A percentile compares a stretch with the other conserved stretches of the same genome.
Conservation (phyloP, 2,113 vertebrate genomes). For the Myiopsitta monachus region DNA sequence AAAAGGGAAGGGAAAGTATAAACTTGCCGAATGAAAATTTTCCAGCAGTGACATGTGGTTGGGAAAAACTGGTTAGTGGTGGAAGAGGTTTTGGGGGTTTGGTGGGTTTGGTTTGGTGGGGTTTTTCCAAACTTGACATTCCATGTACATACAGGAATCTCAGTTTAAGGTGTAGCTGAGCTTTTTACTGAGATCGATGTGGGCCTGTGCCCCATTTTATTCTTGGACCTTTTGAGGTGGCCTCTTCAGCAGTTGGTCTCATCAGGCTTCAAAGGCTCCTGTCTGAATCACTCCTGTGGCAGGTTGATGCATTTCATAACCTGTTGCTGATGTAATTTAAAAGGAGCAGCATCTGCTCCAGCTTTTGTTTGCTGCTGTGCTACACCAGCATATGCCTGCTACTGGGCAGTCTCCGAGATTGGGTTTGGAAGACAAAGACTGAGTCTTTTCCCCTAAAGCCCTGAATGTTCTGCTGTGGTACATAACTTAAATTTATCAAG, state of each 20-base stretch:
- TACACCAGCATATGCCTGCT: not conserved
- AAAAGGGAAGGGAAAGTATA: not conserved
- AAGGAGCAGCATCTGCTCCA: not conserved
- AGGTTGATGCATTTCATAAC: not conserved
- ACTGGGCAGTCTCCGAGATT: not conserved
- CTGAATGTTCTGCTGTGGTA: slow-evolving; percentile 23
- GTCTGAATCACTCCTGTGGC: not conserved
- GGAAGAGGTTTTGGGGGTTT: not conserved
- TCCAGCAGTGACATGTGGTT: not conserved
- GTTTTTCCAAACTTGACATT: not conserved
- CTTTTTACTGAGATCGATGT: no score
- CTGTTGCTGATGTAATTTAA: not conserved
- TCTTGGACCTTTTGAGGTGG: not conserved
- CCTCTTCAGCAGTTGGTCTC: not conserved
- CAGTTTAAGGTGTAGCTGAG: not conserved
- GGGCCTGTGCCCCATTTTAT: not conserved
- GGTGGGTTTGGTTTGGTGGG: not conserved
- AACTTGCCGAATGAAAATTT: not conserved
- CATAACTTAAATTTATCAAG: slow-evolving; percentile 63
- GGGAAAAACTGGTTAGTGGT: not conserved
- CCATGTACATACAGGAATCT: accelerated
- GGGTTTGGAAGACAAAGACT: not conserved
- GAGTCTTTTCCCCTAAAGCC: slow-evolving; percentile 24
- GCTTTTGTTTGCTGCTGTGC: not conserved
- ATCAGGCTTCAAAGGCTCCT: not conserved